A percentile compares a stretch with the other conserved stretches of the same genome.
phyloP scores from a whole-genome alignment of 2,888 invertebrate genomes.

The Hypselothyrea guttata region DNA sequence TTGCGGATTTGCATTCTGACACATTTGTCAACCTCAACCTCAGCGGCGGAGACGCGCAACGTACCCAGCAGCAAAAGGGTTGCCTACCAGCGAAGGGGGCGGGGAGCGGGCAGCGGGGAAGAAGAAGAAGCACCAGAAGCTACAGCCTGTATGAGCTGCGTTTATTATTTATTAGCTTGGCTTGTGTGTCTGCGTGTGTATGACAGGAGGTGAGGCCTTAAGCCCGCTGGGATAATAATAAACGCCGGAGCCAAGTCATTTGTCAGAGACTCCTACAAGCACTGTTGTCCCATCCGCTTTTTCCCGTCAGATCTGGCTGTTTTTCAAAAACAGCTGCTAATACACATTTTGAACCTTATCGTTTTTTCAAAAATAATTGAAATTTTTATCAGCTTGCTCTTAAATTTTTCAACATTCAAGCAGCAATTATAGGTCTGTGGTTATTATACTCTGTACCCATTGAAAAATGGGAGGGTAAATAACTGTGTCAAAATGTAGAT shows the following conservation, averaged over 20 bases:
- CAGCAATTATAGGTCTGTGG: too few relatives aligned
- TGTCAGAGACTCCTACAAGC: slow-evolving; percentile 47
- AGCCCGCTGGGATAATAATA: slow-evolving; percentile 73
- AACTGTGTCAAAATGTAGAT: too few relatives aligned
- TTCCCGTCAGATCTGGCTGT: too few relatives aligned
- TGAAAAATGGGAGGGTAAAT: too few relatives aligned
- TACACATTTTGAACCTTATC: too few relatives aligned
- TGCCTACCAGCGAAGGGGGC: slow-evolving; percentile 24
- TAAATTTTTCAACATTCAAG: too few relatives aligned
- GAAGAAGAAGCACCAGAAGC: not conserved
- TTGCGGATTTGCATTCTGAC: slow-evolving; percentile 82
- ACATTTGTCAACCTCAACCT: slow-evolving; percentile 82
- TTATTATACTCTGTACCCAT: too few relatives aligned
- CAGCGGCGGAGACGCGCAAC: slow-evolving; percentile 63
- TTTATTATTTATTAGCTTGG: slow-evolving; percentile 72
- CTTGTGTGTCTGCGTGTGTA: slow-evolving; percentile 16
- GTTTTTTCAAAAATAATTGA: too few relatives aligned
- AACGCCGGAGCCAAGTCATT: slow-evolving; percentile 67
- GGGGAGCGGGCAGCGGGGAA: too few relatives aligned
- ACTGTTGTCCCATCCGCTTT: too few relatives aligned
- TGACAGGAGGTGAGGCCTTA: slow-evolving; percentile 55
- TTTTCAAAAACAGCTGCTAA: too few relatives aligned
- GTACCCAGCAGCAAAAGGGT: slow-evolving; percentile 42
- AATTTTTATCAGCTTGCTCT: too few relatives aligned
- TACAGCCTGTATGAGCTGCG: slow-evolving; percentile 48